These are phyloP conservation scores for Loxodonta africana DNA, from an alignment of 2,113 vertebrate species.

Conservation along the genomic window DNA sequence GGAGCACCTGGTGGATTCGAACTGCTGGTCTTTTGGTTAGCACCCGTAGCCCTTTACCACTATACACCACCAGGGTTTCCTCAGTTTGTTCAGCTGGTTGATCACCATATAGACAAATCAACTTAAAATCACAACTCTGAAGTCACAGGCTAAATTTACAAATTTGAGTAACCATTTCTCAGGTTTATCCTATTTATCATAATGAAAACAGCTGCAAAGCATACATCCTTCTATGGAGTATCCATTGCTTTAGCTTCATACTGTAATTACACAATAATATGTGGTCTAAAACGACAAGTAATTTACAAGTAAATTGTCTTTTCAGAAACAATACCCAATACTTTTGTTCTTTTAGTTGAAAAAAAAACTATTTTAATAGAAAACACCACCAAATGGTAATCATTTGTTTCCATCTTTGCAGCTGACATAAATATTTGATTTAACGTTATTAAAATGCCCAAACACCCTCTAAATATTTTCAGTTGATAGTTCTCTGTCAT, in stretches of 20 bases:
- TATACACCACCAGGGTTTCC: no score
- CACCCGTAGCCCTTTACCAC: no score
- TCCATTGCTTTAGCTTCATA: neutral
- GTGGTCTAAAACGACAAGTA: neutral
- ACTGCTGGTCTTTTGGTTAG: no score
- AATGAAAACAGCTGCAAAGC: neutral
- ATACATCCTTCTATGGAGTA: neutral
- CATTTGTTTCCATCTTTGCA: neutral
- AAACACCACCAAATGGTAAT: slow-evolving; percentile 14
- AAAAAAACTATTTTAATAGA: neutral
- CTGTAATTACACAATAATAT: neutral
- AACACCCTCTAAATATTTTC: neutral
- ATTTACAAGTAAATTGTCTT: neutral
- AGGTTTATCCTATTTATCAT: neutral
- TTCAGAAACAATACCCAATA: slow-evolving; percentile 9
- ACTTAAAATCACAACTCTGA: neutral
- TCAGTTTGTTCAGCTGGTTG: neutral
- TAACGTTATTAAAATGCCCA: neutral
- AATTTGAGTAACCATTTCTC: neutral
- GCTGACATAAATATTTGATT: neutral
- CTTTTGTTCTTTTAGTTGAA: neutral
- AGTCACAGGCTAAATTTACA: neutral
- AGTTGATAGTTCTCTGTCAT: neutral
- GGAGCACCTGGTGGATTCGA: no score
- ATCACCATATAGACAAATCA: neutral